Base-by-base conservation (phyloP, 2,797 vertebrate genomes). In the Enteromius trimaculatus region DNA sequence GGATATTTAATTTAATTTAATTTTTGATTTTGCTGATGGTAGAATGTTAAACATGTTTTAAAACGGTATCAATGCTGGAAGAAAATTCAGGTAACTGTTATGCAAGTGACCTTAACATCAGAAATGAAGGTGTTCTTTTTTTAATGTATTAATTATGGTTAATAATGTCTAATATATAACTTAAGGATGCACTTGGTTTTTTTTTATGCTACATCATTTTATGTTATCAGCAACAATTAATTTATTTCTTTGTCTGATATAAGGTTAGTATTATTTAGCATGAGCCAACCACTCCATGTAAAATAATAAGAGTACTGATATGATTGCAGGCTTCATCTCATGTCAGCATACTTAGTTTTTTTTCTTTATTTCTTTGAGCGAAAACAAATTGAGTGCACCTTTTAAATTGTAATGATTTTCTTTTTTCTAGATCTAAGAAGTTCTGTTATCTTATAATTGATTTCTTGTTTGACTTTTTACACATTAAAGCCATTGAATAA, bases 71-170 rank as follows among this genome's bases (percentile, higher is more conserved):
- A 77, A 91, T 87, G 88, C 88, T 89, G 89, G 86, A 84, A 86
- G 75, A 66, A 62, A 81, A 83, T 80, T 84, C 58, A 76, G 64
- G 64, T 89, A 39, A 68, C 82, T 82, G 75, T 89, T 79, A 84
- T 82, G 80, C 23, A 86, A 86, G 89, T 90, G 89, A 87, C 90
- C 92, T 93, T 94, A 86, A 82, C 62, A 76, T 86, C 82, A 66
- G 72, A 84, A 81, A 47, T 88, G 44, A 89, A 84, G 47, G 29
- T 17, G 62, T 64, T 80, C 49, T 83, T 37, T 60, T 79, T 89
- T 84, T 89, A 13, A 49, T 80, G 19, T 2, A 72, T 58, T 53
- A 39, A 29, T 37, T 49, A 21, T 49, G 47, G 16, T 66, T 71
- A 77, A 76, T 76, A 51, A 53, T 42, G 75, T 87, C 60, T 88